These are phyloP conservation scores for Alloplasta piceator DNA, from an alignment of 2,888 invertebrate genomes.

Conservation along the genomic window DNA sequence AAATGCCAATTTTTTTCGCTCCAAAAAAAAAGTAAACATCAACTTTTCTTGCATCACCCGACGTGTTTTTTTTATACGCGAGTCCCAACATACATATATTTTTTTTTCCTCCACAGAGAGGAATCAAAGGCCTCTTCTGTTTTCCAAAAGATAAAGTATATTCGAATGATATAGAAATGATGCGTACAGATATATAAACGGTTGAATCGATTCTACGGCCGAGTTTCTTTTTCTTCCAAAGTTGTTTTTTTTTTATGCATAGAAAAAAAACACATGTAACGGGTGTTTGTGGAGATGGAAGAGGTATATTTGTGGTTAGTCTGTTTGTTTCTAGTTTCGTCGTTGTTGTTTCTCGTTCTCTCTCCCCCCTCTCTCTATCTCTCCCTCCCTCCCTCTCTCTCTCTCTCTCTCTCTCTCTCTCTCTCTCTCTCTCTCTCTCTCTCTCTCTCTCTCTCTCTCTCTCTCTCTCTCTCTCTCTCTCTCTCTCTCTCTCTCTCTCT, in stretches of 20 bases:
- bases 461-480: constrained; percentile 54
- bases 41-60: neutral
- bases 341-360: constrained; percentile 53
- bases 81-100: constrained; percentile 10
- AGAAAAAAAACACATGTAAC: neutral
- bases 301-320: constrained; percentile 58
- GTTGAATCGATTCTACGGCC: constrained; percentile 63
- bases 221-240: constrained; percentile 56
- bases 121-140: constrained; percentile 37
- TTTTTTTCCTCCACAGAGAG: constrained; percentile 8
- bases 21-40: too few relatives aligned
- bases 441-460: constrained; percentile 53
- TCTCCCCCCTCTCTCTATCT: constrained; percentile 55
- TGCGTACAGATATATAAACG: constrained; percentile 30
- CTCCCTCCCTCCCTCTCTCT: constrained; percentile 52
- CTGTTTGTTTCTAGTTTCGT: constrained; percentile 53
- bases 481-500: constrained; percentile 53
- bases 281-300: constrained; percentile 54
- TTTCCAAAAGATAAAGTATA: constrained; percentile 48
- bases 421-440: constrained; percentile 53
- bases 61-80: constrained; percentile 11
- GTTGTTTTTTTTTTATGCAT: constrained; percentile 33
- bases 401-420: constrained; percentile 54
- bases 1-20: too few relatives aligned
- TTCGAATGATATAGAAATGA: constrained; percentile 43